Percentiles rank a stretch among this genome's conserved stretches.
phyloP scores from a whole-genome alignment of 2,797 vertebrate species.

The Percopsis omiscomaycus region DNA sequence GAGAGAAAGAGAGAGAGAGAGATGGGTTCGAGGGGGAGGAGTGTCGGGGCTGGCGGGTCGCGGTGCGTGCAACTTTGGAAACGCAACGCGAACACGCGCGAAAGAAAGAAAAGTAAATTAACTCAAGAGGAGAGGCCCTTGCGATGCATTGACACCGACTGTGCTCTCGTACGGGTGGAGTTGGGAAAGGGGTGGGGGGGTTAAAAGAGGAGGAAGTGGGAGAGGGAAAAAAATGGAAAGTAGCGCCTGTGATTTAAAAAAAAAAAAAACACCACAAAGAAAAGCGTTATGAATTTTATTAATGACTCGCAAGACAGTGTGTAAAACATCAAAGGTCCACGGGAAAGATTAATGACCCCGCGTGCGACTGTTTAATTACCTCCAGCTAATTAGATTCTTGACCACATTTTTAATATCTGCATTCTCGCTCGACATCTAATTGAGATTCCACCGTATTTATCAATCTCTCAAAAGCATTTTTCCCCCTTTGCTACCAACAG shows the following conservation, averaged over 20 bases:
- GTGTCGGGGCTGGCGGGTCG: slow-evolving; percentile 51
- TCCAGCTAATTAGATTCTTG: slow-evolving; percentile 99
- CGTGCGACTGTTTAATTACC: slow-evolving; percentile 99
- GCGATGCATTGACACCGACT: slow-evolving; percentile 96
- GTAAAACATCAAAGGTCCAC: slow-evolving; percentile 99
- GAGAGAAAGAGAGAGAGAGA: background rate
- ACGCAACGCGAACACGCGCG: slow-evolving; percentile 66
- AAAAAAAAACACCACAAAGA: slow-evolving; percentile 98
- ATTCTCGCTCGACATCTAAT: slow-evolving; percentile 93
- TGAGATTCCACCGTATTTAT: slow-evolving; percentile 99
- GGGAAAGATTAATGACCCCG: slow-evolving; percentile 99
- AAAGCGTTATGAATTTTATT: slow-evolving; percentile 99
- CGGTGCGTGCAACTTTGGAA: slow-evolving; percentile 71
- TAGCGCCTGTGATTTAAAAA: slow-evolving; percentile 5
- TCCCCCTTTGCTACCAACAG: slow-evolving; percentile 23
- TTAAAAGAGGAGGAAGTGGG: slow-evolving; percentile 20
- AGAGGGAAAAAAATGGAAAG: slow-evolving; percentile 17
- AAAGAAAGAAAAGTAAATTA: slow-evolving; percentile 84
- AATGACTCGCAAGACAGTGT: slow-evolving; percentile 99
- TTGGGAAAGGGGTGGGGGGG: slow-evolving; percentile 69
- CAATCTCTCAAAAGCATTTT: slow-evolving; percentile 82
- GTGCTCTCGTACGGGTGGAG: slow-evolving; percentile 68
- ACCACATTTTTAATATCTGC: slow-evolving; percentile 99
- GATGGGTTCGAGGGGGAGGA: slow-evolving; percentile 43
- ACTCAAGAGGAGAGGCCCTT: slow-evolving; percentile 86